phyloP scores from a whole-genome alignment of 2,888 invertebrate species.

The Lochmaea capreae region DNA sequence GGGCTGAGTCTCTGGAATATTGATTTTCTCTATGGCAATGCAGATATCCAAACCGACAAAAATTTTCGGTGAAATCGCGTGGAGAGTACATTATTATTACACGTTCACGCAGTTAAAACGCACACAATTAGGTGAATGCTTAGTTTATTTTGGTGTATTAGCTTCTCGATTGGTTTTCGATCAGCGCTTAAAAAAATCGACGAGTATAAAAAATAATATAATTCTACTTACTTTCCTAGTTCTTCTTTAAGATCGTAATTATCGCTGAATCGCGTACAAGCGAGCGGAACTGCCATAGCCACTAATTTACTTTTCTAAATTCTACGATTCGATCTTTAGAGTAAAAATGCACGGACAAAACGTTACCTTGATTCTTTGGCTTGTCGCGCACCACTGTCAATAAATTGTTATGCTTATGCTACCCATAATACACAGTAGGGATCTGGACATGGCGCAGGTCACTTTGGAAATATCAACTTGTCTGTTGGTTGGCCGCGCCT shows the following conservation, averaged over 20 bases:
- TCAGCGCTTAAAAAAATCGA: conserved; percentile 40
- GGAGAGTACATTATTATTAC: conserved; percentile 34
- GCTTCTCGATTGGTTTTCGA: conserved; percentile 53
- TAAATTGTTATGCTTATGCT: conserved; percentile 52
- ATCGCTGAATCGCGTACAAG: conserved; percentile 98
- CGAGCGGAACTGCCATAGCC: conserved; percentile 87
- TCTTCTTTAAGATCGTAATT: conserved; percentile 99
- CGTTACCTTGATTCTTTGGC: conserved; percentile 36
- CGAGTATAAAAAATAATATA: conserved; percentile 46
- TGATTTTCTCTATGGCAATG: conserved; percentile 66
- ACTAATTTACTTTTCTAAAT: conserved; percentile 59
- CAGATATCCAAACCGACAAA: conserved; percentile 63
- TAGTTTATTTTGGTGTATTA: conserved; percentile 57
- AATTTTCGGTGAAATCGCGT: conserved; percentile 43
- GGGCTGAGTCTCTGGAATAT: conserved; percentile 64
- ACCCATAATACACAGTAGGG: conserved; percentile 53
- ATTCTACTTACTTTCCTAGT: conserved; percentile 92
- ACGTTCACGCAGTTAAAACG: conserved; percentile 38
- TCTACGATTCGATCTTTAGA: conserved; percentile 59
- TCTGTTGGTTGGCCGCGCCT: conserved; percentile 9
- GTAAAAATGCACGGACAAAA: conserved; percentile 47
- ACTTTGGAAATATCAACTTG: conserved; percentile 31
- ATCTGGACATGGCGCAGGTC: conserved; percentile 33
- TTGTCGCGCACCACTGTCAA: conserved; percentile 49
- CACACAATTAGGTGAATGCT: conserved; percentile 46